phyloP scores from a whole-genome alignment of 2,888 invertebrate genomes.

The Nipponacmea schrenckii region DNA sequence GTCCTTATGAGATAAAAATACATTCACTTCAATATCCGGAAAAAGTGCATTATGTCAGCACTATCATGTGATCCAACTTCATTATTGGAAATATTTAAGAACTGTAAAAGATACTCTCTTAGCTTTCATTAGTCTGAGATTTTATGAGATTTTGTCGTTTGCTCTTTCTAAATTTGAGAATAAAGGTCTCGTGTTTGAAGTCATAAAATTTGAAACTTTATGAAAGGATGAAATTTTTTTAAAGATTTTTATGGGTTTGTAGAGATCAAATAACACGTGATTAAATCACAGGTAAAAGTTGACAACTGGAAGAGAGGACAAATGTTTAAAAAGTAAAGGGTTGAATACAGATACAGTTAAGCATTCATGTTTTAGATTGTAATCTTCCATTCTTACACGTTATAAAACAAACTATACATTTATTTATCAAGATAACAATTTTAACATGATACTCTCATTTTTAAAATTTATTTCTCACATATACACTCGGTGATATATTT shows the following conservation, averaged over 20 bases:
- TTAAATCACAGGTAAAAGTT: not conserved
- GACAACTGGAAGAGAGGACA: too few relatives aligned
- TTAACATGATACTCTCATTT: too few relatives aligned
- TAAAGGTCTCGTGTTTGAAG: not conserved
- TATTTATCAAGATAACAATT: too few relatives aligned
- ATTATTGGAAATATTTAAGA: not conserved
- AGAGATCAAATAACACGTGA: not conserved
- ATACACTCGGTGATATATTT: too few relatives aligned
- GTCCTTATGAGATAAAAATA: too few relatives aligned
- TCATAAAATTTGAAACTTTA: not conserved
- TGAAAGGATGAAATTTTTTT: not conserved
- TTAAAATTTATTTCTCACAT: too few relatives aligned
- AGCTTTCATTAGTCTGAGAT: not conserved
- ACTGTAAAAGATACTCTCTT: not conserved
- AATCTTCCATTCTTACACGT: too few relatives aligned
- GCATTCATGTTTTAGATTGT: too few relatives aligned
- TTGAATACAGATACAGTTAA: too few relatives aligned
- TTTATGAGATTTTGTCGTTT: slow-evolving; percentile 5
- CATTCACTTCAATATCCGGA: too few relatives aligned
- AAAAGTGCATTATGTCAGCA: not conserved
- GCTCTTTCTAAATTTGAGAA: not conserved
- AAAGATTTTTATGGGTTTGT: not conserved
- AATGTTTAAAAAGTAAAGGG: too few relatives aligned
- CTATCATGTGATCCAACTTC: not conserved
- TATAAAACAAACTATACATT: too few relatives aligned